Percentiles rank a stretch among this genome's conserved stretches.
Conservation (phyloP, 2,797 vertebrate species). For the Pelobates cultripes region DNA sequence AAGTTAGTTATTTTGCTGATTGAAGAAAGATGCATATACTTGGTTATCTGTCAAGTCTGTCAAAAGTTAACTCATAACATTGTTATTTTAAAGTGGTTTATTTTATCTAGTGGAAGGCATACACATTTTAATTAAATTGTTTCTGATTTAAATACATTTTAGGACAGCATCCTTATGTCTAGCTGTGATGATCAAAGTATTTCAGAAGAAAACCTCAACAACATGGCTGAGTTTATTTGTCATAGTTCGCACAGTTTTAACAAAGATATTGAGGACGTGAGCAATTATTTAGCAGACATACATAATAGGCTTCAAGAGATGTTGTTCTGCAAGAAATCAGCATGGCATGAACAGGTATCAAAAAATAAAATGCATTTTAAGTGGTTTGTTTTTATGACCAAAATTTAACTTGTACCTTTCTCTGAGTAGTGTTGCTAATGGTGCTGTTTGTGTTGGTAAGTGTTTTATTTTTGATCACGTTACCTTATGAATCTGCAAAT, state of each 20-base stretch:
- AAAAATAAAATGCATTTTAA: not conserved
- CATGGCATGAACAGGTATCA: conserved; percentile 3
- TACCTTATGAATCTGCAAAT: not conserved
- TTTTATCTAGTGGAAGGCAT: too few species aligned
- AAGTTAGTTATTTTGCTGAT: too few species aligned
- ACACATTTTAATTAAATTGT: not conserved
- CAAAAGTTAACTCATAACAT: too few species aligned
- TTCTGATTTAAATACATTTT: not conserved
- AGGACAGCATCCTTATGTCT: conserved; percentile 12
- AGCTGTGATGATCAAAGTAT: not conserved
- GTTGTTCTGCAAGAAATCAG: not conserved
- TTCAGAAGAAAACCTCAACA: not conserved
- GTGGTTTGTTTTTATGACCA: not conserved
- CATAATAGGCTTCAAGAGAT: not conserved
- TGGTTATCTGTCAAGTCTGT: too few species aligned
- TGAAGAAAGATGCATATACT: too few species aligned
- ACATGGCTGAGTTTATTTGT: not conserved
- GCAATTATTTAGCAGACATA: not conserved
- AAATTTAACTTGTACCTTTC: too few species aligned
- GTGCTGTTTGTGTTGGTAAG: not conserved
- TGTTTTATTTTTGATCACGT: not conserved
- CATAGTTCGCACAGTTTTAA: not conserved
- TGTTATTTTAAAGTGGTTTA: too few species aligned
- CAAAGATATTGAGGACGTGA: not conserved
- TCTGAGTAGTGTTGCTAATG: not conserved